Evolutionary conservation across 1,140 invertebrate genomes (phyloP), one percentile per base, ranked within the genome.

Genomic region (Polypedilum vanderplanki): DNA sequence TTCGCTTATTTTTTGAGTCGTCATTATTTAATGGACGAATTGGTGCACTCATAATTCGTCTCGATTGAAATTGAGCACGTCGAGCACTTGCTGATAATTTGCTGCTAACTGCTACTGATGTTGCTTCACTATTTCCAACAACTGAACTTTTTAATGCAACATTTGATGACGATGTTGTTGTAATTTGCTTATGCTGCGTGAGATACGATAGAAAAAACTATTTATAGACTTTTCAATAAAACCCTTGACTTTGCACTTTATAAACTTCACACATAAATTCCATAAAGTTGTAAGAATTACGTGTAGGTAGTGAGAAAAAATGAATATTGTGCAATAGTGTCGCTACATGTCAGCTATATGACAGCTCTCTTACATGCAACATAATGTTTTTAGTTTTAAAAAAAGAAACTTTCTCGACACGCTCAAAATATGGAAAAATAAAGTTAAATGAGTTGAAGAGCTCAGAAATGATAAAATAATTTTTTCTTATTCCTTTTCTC

Each of bases 41-140:
- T 67, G 81, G 81, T 76, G 81, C 81, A 74, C 81, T 82, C 81
- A 82, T 83, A 77, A 81, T 81, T 77, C 81, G 41, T 73, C 65
- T 75, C 3, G 75, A 15, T 75, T 46, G 65, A 15, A 75, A 75
- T n/a, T 75, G 75, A 8, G 65, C 75, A 57, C 40, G 46, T 57
- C 74, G 41, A 41, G 41, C 12, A 64, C 17, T 33, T 24, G 57
- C 74, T 57, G 74, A 75, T 17, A 40, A 15, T 57, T 18, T 70
- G 20, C 65, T 18, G 65, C 18, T 22, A 2, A 18, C 65, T 20
- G 65, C 9, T 10, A 9, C 18, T 70, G 65, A 20, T n/a, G 46
- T 15, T 57, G 46, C n/a, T 12, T 57, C 46, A n/a, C 8, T 57
- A n/a, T 57, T 57, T 57, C 10, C 46, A 15, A 0, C n/a, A 15